phyloP scores from a whole-genome alignment of 2,113 vertebrate species.

The Opisthocomus hoazin region DNA sequence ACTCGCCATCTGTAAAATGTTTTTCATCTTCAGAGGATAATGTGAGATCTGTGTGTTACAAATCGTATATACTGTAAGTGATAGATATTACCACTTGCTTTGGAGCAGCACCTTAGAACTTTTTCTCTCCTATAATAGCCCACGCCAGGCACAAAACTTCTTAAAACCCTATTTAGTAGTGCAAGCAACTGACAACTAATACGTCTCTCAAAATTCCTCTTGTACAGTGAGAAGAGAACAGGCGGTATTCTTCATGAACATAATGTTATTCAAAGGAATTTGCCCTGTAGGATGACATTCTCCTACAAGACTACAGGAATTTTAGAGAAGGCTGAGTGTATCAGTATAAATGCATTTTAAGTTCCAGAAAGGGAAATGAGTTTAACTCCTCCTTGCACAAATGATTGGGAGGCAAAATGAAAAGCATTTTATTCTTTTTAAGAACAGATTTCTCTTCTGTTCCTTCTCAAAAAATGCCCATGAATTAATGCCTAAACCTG shows the following conservation, averaged over 20 bases:
- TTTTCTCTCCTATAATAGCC: neutral
- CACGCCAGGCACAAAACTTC: neutral
- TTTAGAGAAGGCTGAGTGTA: neutral
- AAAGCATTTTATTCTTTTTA: neutral
- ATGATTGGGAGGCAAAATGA: neutral
- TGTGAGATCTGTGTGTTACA: conserved; percentile 25
- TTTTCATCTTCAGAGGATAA: conserved; percentile 21
- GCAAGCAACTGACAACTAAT: neutral
- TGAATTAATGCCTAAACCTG: neutral
- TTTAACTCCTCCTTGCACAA: neutral
- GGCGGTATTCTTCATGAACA: neutral
- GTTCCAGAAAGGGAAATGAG: neutral
- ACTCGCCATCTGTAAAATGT: conserved; percentile 41
- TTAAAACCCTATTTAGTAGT: neutral
- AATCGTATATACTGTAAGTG: neutral
- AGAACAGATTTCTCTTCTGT: neutral
- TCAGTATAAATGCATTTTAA: neutral
- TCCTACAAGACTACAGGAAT: neutral
- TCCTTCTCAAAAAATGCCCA: neutral
- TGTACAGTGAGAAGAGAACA: neutral
- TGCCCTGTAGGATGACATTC: conserved; percentile 13
- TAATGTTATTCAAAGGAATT: conserved; percentile 22
- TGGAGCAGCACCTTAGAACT: neutral
- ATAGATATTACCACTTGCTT: neutral
- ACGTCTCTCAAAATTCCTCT: neutral